Evolutionary conservation across 37 sponge, comb jelly and placozoan species (phyloP).

Genomic region (Tethya wilhelma): DNA sequence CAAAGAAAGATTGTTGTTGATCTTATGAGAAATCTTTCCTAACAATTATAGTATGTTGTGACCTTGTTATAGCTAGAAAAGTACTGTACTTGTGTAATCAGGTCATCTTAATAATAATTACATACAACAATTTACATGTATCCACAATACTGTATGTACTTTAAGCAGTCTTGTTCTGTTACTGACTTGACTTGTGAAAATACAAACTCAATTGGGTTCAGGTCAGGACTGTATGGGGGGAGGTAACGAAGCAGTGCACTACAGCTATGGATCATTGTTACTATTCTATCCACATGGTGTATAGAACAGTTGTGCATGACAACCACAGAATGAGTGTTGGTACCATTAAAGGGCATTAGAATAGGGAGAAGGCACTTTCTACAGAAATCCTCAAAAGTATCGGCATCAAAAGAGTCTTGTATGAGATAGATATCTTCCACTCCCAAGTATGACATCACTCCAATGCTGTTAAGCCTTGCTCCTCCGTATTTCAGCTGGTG

Average conservation of each 20-base stretch:
- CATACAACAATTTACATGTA: neutral
- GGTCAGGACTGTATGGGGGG: too few relatives aligned
- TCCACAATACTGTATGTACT: neutral
- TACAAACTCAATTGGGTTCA: too few relatives aligned
- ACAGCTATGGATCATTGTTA: neutral
- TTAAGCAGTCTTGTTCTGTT: neutral
- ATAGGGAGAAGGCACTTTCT: neutral
- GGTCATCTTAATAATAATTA: too few relatives aligned
- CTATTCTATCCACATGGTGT: slow-evolving; percentile 4
- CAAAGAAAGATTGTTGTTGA: neutral
- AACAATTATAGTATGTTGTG: too few relatives aligned
- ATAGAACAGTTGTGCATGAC: neutral
- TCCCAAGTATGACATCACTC: neutral
- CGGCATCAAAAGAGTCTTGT: slow-evolving; percentile 14
- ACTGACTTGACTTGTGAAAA: neutral
- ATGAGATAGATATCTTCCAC: slow-evolving; percentile 18
- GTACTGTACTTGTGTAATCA: neutral
- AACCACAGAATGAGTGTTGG: slow-evolving; percentile 8
- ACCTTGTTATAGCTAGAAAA: too few relatives aligned
- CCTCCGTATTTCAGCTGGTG: neutral
- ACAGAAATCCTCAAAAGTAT: slow-evolving; percentile 9
- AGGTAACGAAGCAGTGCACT: slow-evolving; percentile 6
- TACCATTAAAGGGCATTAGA: slow-evolving; percentile 22
- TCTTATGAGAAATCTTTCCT: too few relatives aligned
- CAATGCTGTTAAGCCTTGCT: neutral